A percentile compares a stretch with the other conserved stretches of the same genome.
Evolutionary conservation across 2,113 vertebrate species (phyloP).

Genomic region (Trematocara variabile): DNA sequence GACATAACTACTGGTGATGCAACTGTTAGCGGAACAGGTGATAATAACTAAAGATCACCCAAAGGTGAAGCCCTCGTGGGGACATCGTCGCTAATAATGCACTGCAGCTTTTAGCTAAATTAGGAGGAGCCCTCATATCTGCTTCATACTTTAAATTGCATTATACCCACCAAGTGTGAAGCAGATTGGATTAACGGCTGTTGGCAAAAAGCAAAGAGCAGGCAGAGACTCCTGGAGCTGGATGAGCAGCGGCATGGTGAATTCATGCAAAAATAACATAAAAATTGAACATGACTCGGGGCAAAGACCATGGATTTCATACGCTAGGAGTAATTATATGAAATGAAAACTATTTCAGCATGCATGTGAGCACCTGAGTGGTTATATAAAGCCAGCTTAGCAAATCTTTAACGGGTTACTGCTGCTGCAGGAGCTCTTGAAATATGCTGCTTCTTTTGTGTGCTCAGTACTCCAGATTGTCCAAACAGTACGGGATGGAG

Average conservation of each 20-base stretch:
- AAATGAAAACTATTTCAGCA: background rate
- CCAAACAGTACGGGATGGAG: conserved; percentile 88
- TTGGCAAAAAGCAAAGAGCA: background rate
- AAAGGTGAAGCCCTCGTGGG: background rate
- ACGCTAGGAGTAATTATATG: background rate
- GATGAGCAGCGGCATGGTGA: background rate
- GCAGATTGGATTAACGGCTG: background rate
- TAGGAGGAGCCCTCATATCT: background rate
- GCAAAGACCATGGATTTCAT: background rate
- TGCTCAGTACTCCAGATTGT: conserved; percentile 86
- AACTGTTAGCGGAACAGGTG: background rate
- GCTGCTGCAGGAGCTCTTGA: background rate
- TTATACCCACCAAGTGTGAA: background rate
- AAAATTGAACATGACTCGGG: background rate
- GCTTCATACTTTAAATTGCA: background rate
- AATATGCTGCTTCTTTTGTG: background rate
- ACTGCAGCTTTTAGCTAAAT: background rate
- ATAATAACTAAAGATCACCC: background rate
- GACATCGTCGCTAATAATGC: background rate
- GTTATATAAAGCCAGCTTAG: background rate
- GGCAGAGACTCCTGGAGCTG: background rate
- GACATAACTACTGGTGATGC: background rate
- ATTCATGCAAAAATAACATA: background rate
- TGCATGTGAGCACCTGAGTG: background rate
- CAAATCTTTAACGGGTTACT: background rate